Percentiles rank a stretch among this genome's conserved stretches.
These are phyloP conservation scores for Mesoclemmys tuberculata DNA, from an alignment of 2,113 vertebrate genomes.

Conservation along the genomic window DNA sequence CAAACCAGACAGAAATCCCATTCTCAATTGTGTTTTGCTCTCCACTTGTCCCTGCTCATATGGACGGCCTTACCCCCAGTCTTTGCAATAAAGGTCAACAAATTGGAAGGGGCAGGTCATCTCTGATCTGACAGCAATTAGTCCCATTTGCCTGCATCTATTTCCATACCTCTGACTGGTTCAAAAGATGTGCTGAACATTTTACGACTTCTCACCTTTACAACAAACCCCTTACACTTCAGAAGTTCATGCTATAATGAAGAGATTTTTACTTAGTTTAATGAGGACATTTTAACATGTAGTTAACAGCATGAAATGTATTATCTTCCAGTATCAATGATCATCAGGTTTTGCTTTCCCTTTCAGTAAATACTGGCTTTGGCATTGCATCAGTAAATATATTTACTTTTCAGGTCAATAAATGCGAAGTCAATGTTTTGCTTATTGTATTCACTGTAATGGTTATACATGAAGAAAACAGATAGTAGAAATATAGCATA, in stretches of 20 bases:
- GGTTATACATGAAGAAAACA: not conserved
- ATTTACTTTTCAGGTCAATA: conserved; percentile 26
- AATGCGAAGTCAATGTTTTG: conserved; percentile 7
- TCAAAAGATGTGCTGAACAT: no score
- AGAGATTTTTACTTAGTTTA: not conserved
- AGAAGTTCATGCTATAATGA: not conserved
- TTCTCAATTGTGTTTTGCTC: not conserved
- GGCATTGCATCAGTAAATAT: conserved; percentile 33
- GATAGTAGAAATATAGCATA: not conserved
- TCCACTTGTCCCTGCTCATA: not conserved
- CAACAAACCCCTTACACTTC: not conserved
- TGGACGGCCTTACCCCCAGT: not conserved
- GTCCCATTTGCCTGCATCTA: no score
- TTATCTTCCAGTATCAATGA: conserved; percentile 31
- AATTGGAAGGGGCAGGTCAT: not conserved
- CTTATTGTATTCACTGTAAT: conserved; percentile 8
- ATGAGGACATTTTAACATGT: not conserved
- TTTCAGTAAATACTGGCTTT: conserved; percentile 15
- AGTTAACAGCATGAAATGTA: not conserved
- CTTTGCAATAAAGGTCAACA: not conserved
- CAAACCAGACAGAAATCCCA: not conserved
- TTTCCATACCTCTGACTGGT: no score
- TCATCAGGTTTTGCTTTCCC: conserved; percentile 17
- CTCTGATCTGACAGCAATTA: not conserved
- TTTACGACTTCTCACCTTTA: no score